These are phyloP conservation scores for Craniophora ligustri DNA, from an alignment of 2,888 invertebrate species.

Conservation along the genomic window DNA sequence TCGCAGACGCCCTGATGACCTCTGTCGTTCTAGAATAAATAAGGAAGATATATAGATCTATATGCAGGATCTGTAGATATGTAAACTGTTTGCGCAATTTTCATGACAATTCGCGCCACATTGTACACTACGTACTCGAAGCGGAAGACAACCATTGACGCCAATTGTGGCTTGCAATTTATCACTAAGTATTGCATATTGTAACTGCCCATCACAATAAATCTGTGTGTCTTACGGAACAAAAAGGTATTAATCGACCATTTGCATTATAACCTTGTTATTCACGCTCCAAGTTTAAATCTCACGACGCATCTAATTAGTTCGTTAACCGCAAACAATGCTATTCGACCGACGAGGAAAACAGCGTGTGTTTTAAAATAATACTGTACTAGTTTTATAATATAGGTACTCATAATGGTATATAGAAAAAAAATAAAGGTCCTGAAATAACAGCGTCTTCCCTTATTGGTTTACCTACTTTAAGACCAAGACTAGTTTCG, in stretches of 20 bases:
- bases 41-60: background rate
- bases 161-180: constrained; percentile 47
- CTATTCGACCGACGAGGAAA: background rate
- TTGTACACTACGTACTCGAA: constrained; percentile 23
- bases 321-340: constrained; percentile 11
- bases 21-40: background rate
- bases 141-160: constrained; percentile 35
- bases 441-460: no score
- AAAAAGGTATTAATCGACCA: background rate
- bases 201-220: constrained; percentile 36
- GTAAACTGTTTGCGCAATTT: constrained; percentile 20
- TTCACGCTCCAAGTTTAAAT: constrained; percentile 12
- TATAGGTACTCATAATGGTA: no score
- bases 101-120: constrained; percentile 37
- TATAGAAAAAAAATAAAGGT: no score
- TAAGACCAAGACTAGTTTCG: no score
- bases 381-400: no score
- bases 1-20: background rate
- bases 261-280: constrained; percentile 3
- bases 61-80: background rate
- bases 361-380: no score
- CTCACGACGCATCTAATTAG: background rate
- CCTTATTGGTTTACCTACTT: no score
- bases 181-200: constrained; percentile 32
- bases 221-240: constrained; percentile 21